phyloP scores from a whole-genome alignment of 2,888 invertebrate species.

The Norana najaformis region DNA sequence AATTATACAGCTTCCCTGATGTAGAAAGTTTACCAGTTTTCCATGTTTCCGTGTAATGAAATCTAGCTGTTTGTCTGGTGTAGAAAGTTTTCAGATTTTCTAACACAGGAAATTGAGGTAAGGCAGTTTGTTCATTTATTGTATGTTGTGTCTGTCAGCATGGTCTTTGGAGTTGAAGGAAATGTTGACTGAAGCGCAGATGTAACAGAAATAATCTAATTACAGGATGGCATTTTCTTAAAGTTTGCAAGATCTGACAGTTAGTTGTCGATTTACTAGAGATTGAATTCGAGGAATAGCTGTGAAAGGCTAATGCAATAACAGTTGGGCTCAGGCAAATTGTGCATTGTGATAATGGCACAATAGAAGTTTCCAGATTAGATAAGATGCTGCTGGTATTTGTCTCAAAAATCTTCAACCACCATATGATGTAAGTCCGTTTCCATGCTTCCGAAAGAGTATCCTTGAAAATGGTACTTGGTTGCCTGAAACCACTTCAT shows the following conservation, averaged over 20 bases:
- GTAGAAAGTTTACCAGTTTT: neutral
- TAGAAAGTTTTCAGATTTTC: neutral
- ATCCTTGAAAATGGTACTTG: neutral
- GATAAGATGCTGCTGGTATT: neutral
- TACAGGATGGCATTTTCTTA: neutral
- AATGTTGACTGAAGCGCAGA: neutral
- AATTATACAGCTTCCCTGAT: neutral
- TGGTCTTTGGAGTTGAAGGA: neutral
- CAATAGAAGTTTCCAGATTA: neutral
- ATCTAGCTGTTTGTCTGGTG: neutral
- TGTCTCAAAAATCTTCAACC: neutral
- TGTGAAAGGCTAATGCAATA: too few relatives aligned
- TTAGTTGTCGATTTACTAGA: neutral
- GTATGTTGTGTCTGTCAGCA: neutral
- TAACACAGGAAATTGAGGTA: neutral
- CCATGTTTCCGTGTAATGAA: neutral
- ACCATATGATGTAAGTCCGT: neutral
- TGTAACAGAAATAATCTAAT: neutral
- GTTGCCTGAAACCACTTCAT: neutral
- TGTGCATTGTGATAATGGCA: neutral
- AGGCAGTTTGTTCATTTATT: neutral
- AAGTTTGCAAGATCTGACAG: neutral
- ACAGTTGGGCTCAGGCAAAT: neutral
- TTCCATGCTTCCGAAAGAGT: neutral
- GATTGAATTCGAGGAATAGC: neutral